Percentiles rank a stretch among this genome's conserved stretches.
Conservation (phyloP, 64 coral and sea anemone genomes). For the Pocillopora verrucosa region DNA sequence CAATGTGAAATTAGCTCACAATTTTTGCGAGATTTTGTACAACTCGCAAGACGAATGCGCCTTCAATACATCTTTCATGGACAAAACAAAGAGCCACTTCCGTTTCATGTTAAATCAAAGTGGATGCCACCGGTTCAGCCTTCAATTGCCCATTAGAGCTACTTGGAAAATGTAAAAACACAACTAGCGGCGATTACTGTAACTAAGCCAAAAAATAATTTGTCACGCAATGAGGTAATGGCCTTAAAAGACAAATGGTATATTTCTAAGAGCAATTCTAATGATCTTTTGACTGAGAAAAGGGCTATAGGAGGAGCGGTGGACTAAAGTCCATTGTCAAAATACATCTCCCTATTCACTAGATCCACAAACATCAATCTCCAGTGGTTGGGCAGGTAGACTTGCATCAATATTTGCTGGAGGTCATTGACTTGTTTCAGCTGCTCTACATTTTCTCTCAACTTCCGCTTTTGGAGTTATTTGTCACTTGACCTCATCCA, state of each 20-base stretch:
- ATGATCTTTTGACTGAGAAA: conserved; percentile 24
- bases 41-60: too few species aligned
- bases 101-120: too few species aligned
- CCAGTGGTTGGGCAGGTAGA: conserved; percentile 60
- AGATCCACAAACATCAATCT: conserved; percentile 41
- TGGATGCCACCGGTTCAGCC: too few species aligned
- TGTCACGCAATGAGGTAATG: too few species aligned
- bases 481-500: conserved; percentile 46
- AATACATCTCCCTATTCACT: conserved; percentile 23
- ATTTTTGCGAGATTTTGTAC: too few species aligned
- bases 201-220: too few species aligned
- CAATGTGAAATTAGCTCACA: too few species aligned
- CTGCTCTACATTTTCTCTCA: conserved; percentile 3
- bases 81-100: too few species aligned
- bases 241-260: neutral
- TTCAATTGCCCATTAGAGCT: too few species aligned
- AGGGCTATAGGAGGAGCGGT: neutral
- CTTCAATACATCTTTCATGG: too few species aligned
- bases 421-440: conserved; percentile 25
- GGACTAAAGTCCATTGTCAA: conserved; percentile 59
- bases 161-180: too few species aligned
- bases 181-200: too few species aligned
- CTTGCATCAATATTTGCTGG: conserved; percentile 45
- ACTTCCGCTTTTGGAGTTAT: conserved; percentile 2
- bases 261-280: conserved; percentile 12